Evolutionary conservation across 2,113 vertebrate species (phyloP), one percentile per base, ranked within the genome.

Genomic region (Seriola aureovittata): DNA sequence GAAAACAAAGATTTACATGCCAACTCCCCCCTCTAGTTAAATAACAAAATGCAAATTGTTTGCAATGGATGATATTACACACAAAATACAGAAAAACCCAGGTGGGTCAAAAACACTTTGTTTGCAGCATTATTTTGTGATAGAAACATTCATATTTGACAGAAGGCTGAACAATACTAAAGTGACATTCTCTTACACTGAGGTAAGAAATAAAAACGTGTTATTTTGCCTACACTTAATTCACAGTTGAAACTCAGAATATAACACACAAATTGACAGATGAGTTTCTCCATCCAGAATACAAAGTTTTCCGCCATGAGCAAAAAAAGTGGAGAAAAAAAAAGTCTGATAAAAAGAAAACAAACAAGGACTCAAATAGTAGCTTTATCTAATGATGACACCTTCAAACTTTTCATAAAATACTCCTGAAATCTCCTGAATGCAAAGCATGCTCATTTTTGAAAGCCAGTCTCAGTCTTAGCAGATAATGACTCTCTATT

Each of bases 121-220:
- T 89, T 78, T 91, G 89, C 88, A 92, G 92, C 92, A 93, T 87
- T 81, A 76, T 17, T 74, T 76, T 75, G 29, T 90, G 48, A 90
- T 74, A 82, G 82, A 83, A 85, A 94, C 93, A 94, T 94, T 94
- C 93, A 93, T 91, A 83, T 91, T 80, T 86, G 71, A 92, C 87
- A 84, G 78, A 86, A 90, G 88, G 84, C 90, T 86, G 70, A 89
- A 82, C 82, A 93, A 91, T 82, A 93, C 90, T 93, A 92, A 93
- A 94, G 90, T 93, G 92, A 94, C 87, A 88, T 90, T 92, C 85
- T 90, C 86, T 92, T 88, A 92, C 87, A 21, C 74, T 55, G 21
- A 65, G 58, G 88, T 88, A 93, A 92, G 90, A 92, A 80, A 74
- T 67, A 78, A 91, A 79, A 87, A 68, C 68, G 36, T 71, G 71